Conservation (phyloP, 1,140 invertebrate species). For the Lasaia peninsularis region DNA sequence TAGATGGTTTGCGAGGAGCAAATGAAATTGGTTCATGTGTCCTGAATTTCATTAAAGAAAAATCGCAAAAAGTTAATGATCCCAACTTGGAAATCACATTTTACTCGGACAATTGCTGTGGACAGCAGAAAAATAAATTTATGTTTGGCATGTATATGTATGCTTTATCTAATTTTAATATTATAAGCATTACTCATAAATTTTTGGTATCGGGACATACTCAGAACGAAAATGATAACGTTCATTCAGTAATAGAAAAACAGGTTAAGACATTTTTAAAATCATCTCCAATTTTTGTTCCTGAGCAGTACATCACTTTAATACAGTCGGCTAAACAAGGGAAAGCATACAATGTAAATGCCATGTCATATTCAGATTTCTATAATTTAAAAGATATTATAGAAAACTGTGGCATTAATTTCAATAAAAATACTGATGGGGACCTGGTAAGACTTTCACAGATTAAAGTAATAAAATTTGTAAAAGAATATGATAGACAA, state of each 20-base stretch:
- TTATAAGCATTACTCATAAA: slow-evolving; percentile 49
- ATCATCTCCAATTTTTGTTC: not conserved
- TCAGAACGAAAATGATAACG: too few relatives aligned
- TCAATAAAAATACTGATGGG: too few relatives aligned
- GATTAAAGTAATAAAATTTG: too few relatives aligned
- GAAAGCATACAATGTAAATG: too few relatives aligned
- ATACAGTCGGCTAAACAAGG: not conserved
- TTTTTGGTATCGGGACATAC: slow-evolving; percentile 21
- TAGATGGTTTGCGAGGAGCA: slow-evolving; percentile 35
- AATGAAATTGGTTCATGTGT: not conserved
- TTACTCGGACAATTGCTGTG: slow-evolving; percentile 46
- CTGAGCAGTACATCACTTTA: not conserved
- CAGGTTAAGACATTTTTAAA: too few relatives aligned
- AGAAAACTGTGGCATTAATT: slow-evolving; percentile 4
- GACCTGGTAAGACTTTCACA: slow-evolving; percentile 6
- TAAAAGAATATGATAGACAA: too few relatives aligned
- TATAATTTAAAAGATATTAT: too few relatives aligned
- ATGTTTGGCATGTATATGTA: slow-evolving; percentile 29
- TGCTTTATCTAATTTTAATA: slow-evolving; percentile 28
- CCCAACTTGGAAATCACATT: slow-evolving; percentile 38
- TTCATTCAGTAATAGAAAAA: too few relatives aligned
- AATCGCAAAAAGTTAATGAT: not conserved
- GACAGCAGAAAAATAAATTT: slow-evolving; percentile 51
- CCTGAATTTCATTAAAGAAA: not conserved
- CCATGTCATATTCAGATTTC: too few relatives aligned